A percentile compares a stretch with the other conserved stretches of the same genome.
phyloP scores from a whole-genome alignment of 1,140 invertebrate genomes.

The Teleogryllus occipitalis region DNA sequence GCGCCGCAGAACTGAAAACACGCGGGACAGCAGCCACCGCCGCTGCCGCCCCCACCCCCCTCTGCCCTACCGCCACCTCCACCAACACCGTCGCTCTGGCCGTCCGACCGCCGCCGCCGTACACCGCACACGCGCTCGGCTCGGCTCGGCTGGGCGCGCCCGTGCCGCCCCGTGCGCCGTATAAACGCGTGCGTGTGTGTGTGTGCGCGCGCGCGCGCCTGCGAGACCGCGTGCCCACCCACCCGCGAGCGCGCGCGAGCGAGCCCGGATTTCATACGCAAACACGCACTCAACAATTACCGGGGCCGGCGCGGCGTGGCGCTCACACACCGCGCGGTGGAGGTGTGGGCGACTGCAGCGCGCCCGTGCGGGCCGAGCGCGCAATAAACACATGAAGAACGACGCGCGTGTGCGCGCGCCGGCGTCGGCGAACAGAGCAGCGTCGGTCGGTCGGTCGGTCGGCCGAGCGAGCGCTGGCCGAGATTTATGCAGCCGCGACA shows the following conservation, averaged over 20 bases:
- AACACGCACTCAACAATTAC: background rate
- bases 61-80: background rate
- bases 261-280: background rate
- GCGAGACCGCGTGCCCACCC: background rate
- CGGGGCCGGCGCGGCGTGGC: too few relatives aligned
- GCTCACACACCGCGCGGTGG: background rate
- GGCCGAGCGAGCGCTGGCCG: too few relatives aligned
- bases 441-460: too few relatives aligned
- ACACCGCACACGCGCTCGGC: too few relatives aligned
- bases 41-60: background rate
- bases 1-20: background rate
- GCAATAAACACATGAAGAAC: background rate
- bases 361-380: too few relatives aligned
- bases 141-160: too few relatives aligned
- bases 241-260: background rate
- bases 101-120: too few relatives aligned
- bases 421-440: background rate
- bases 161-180: too few relatives aligned
- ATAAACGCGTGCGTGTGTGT: background rate
- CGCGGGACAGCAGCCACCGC: background rate
- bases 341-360: background rate
- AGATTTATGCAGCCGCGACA: too few relatives aligned
- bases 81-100: background rate
- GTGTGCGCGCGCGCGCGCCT: too few relatives aligned
- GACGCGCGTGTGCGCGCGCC: too few relatives aligned